These are phyloP conservation scores for Anoplopoma fimbria DNA, from an alignment of 2,113 vertebrate species.

Conservation along the genomic window DNA sequence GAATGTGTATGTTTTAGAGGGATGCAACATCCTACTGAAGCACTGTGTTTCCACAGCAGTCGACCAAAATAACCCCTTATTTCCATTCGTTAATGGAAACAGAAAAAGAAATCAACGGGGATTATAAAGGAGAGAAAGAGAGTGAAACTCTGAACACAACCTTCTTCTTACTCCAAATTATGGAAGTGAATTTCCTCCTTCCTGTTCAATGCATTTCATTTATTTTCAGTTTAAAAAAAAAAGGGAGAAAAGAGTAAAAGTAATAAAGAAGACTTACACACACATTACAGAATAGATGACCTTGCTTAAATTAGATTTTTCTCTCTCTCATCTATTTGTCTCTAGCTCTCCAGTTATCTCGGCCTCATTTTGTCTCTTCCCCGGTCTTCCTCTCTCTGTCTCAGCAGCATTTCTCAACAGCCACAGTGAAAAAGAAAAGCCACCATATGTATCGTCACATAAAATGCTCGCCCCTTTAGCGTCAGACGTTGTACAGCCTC, in stretches of 20 bases:
- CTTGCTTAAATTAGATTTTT: slow-evolving; percentile 14
- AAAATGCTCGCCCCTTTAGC: slow-evolving; percentile 1
- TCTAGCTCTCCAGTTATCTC: background rate
- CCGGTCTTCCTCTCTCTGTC: background rate
- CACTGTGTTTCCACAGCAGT: slow-evolving; percentile 20
- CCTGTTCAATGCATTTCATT: slow-evolving; percentile 8
- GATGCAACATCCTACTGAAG: slow-evolving; percentile 19
- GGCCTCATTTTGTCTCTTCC: slow-evolving; percentile 2
- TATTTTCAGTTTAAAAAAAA: background rate
- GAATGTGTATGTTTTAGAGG: slow-evolving; percentile 4
- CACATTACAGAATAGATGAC: slow-evolving; percentile 48
- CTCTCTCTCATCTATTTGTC: slow-evolving; percentile 13
- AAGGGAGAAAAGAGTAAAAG: background rate
- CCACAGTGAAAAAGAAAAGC: slow-evolving; percentile 3
- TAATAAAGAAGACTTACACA: slow-evolving; percentile 22
- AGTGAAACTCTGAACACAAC: background rate
- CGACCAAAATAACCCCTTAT: slow-evolving; percentile 38
- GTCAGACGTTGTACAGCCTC: slow-evolving; percentile 43
- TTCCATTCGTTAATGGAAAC: slow-evolving; percentile 38
- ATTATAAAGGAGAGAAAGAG: slow-evolving; percentile 10
- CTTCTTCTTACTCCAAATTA: slow-evolving; percentile 32
- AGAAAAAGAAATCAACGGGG: slow-evolving; percentile 13
- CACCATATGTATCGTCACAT: slow-evolving; percentile 27
- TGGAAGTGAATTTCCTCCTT: slow-evolving; percentile 24
- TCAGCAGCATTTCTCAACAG: background rate